phyloP scores from a whole-genome alignment of 37 sponge, comb jelly and placozoan species.

The Spongilla lacustris region DNA sequence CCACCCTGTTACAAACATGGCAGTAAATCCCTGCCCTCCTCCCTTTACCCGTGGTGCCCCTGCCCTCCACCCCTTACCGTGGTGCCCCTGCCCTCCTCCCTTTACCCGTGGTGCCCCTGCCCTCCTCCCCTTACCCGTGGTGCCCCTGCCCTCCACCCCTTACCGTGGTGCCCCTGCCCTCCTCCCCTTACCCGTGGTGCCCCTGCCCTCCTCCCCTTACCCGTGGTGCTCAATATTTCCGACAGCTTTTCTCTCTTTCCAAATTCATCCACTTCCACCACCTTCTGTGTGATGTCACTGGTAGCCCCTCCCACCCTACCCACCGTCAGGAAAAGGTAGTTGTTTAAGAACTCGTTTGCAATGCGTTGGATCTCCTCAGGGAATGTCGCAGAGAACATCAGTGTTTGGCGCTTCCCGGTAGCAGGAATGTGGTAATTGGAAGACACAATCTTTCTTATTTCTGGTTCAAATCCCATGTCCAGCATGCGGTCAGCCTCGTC shows the following conservation, averaged over 20 bases:
- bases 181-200: too few species aligned
- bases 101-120: too few species aligned
- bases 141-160: too few species aligned
- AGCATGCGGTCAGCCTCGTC: constrained; percentile 99
- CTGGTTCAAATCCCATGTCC: constrained; percentile 93
- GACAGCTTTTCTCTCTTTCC: constrained; percentile 83
- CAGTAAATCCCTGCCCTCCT: too few species aligned
- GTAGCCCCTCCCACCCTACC: constrained; percentile 90
- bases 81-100: too few species aligned
- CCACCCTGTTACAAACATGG: too few species aligned
- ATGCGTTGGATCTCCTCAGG: constrained; percentile 89
- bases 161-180: too few species aligned
- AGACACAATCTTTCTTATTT: constrained; percentile 72
- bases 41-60: too few species aligned
- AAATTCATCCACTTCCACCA: constrained; percentile 74
- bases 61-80: too few species aligned
- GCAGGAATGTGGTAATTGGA: constrained; percentile 65
- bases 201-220: constrained; percentile 33
- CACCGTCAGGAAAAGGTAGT: constrained; percentile 91
- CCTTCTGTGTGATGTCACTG: constrained; percentile 85
- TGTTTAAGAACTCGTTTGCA: constrained; percentile 84
- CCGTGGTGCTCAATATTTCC: constrained; percentile 72
- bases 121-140: too few species aligned
- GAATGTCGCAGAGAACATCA: constrained; percentile 98
- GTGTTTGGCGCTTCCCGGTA: constrained; percentile 81